Evolutionary conservation across 2,113 vertebrate species (phyloP).

Genomic region (Silurus glanis): DNA sequence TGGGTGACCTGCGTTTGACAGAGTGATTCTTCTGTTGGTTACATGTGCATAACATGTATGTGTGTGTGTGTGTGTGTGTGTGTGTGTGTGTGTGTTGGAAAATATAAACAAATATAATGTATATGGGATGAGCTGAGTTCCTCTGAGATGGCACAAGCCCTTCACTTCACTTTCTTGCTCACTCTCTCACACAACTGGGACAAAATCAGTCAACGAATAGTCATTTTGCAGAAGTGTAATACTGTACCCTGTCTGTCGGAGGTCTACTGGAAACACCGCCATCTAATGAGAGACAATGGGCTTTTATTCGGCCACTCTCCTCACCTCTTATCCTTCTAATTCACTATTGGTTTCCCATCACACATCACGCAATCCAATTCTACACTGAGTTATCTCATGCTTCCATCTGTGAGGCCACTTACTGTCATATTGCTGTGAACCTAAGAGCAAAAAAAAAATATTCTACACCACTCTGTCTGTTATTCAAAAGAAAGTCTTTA

Average conservation of each 20-base stretch:
- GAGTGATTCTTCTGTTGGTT: conserved; percentile 24
- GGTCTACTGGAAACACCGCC: background rate
- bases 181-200: background rate
- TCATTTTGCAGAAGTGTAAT: conserved; percentile 33
- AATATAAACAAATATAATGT: background rate
- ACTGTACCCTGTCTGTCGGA: background rate
- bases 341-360: conserved; percentile 5
- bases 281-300: conserved; percentile 12
- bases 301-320: conserved; percentile 1
- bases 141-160: background rate
- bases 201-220: conserved; percentile 24
- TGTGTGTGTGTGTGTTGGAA: background rate
- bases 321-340: conserved; percentile 14
- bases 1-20: conserved; percentile 20
- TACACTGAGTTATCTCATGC: background rate
- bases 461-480: background rate
- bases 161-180: conserved; percentile 5
- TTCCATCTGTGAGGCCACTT: background rate
- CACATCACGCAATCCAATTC: background rate
- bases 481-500: background rate
- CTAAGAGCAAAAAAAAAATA: background rate
- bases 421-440: background rate
- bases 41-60: background rate
- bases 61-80: conserved; percentile 3
- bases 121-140: conserved; percentile 15